Percentiles rank a stretch among this genome's conserved stretches.
These are phyloP conservation scores for Gastrophysa polygoni DNA, from an alignment of 2,888 invertebrate genomes.

Conservation along the genomic window DNA sequence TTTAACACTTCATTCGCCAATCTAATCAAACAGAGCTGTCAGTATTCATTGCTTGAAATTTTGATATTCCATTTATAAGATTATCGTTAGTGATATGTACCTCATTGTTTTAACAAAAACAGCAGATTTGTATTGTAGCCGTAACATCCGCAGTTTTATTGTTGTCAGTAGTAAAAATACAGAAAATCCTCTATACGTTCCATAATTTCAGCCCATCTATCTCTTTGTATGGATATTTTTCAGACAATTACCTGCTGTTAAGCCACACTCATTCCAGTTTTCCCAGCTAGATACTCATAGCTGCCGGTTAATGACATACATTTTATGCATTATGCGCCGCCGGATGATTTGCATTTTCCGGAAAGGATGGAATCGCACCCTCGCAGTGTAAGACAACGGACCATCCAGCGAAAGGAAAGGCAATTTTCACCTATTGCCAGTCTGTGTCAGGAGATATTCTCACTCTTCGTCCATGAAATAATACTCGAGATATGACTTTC, in stretches of 20 bases:
- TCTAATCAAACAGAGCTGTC: too few relatives aligned
- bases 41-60: too few relatives aligned
- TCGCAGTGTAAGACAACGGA: neutral
- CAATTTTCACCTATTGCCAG: constrained; percentile 4
- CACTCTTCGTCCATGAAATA: neutral
- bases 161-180: too few relatives aligned
- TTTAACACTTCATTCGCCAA: too few relatives aligned
- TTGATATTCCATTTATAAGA: too few relatives aligned
- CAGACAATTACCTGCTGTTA: constrained; percentile 7
- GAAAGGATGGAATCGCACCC: constrained; percentile 12
- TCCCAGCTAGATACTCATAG: constrained; percentile 16
- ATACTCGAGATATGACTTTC: too few relatives aligned
- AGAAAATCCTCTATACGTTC: neutral
- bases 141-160: too few relatives aligned
- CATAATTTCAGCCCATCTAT: neutral
- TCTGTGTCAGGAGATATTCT: neutral
- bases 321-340: constrained; percentile 17
- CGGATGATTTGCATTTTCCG: constrained; percentile 16
- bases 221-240: neutral
- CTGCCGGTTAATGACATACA: constrained; percentile 17
- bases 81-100: too few relatives aligned
- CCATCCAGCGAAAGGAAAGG: constrained; percentile 21
- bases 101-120: too few relatives aligned
- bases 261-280: constrained; percentile 10
- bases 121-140: too few relatives aligned